These are phyloP conservation scores for Microhierax caerulescens DNA, from an alignment of 2,797 vertebrate genomes.

Conservation along the genomic window DNA sequence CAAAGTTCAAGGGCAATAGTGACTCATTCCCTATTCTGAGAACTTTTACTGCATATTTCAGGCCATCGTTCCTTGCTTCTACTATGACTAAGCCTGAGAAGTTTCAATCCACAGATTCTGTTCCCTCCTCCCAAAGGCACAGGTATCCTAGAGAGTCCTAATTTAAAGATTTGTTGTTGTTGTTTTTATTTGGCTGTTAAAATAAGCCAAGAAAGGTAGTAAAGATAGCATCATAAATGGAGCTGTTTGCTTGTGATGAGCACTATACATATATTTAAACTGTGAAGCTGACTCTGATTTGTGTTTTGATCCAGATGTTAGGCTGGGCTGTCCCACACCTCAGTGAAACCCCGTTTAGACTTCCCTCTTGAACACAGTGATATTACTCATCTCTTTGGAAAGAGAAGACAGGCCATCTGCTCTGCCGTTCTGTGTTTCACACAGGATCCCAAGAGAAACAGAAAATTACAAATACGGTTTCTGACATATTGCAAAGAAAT, in stretches of 20 bases:
- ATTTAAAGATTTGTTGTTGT: neutral
- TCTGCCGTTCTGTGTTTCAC: neutral
- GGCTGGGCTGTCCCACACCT: neutral
- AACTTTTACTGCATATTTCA: constrained; percentile 41
- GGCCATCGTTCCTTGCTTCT: neutral
- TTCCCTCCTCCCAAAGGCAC: neutral
- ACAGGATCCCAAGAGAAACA: constrained; percentile 11
- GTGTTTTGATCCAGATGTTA: neutral
- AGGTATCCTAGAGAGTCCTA: neutral
- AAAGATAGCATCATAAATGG: neutral
- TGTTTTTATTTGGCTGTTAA: neutral
- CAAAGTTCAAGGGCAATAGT: constrained; percentile 34
- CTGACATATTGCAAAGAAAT: neutral
- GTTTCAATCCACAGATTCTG: neutral
- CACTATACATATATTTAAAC: neutral
- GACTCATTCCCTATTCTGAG: constrained; percentile 52
- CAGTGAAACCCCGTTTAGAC: neutral
- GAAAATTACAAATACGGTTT: neutral
- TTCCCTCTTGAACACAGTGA: neutral
- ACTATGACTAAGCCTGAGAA: constrained; percentile 26
- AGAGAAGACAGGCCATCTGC: constrained; percentile 3
- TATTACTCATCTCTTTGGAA: neutral
- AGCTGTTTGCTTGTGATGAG: neutral
- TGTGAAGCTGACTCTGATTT: neutral
- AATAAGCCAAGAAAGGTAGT: neutral